Percentiles rank a stretch among this genome's conserved stretches.
Evolutionary conservation across 2,888 invertebrate species (phyloP).

Genomic region (Rhingia campestris): DNA sequence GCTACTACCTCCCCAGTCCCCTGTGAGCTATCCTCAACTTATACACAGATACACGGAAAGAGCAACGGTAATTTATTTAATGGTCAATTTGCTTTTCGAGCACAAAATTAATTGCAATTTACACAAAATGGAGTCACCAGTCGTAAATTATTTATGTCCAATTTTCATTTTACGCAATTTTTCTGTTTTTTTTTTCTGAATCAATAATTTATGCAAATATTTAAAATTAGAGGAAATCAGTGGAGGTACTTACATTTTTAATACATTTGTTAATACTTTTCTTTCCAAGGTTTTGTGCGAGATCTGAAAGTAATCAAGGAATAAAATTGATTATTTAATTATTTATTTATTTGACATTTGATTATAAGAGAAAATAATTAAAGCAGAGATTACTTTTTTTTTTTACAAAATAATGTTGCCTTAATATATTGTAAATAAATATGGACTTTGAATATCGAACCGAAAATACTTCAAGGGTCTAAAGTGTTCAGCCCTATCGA

Average conservation of each 20-base stretch:
- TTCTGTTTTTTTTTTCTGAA: background rate
- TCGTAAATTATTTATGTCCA: slow-evolving; percentile 47
- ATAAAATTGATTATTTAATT: background rate
- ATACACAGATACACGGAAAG: background rate
- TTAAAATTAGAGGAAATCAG: background rate
- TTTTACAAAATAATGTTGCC: too few species aligned
- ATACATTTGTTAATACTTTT: slow-evolving; percentile 42
- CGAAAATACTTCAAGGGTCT: too few species aligned
- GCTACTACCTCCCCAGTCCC: background rate
- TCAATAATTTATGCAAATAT: slow-evolving; percentile 3
- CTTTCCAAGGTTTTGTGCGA: slow-evolving; percentile 34
- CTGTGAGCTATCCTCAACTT: background rate
- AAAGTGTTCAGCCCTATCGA: too few species aligned
- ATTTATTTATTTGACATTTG: slow-evolving; percentile 13
- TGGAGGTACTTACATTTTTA: slow-evolving; percentile 40
- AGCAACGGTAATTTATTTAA: slow-evolving; percentile 54
- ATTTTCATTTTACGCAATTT: slow-evolving; percentile 20
- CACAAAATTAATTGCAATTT: slow-evolving; percentile 63
- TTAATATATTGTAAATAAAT: too few species aligned
- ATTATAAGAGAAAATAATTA: background rate
- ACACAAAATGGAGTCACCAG: slow-evolving; percentile 45
- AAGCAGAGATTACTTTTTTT: too few species aligned
- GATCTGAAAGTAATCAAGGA: slow-evolving; percentile 30
- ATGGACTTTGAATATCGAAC: too few species aligned
- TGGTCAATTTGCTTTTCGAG: slow-evolving; percentile 52